phyloP scores from a whole-genome alignment of 2,888 invertebrate genomes.

The Strigamia transsilvanica region DNA sequence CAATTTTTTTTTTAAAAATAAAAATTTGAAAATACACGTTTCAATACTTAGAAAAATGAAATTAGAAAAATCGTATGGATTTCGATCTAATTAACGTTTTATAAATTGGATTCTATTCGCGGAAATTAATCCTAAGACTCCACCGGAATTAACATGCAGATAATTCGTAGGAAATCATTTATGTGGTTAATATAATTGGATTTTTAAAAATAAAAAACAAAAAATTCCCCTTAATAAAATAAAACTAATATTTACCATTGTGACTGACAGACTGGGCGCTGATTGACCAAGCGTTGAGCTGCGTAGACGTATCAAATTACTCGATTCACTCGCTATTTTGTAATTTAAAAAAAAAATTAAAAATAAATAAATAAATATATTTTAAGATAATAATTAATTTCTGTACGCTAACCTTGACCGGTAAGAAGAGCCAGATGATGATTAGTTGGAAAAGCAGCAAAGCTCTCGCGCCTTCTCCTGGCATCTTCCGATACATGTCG shows the following conservation, averaged over 20 bases:
- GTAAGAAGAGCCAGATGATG: slow-evolving; percentile 51
- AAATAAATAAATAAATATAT: slow-evolving; percentile 13
- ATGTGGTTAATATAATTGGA: slow-evolving; percentile 57
- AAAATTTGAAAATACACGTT: too few relatives aligned
- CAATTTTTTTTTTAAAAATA: background rate
- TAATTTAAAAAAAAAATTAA: too few relatives aligned
- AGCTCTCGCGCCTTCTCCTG: slow-evolving; percentile 62
- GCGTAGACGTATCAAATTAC: slow-evolving; percentile 85
- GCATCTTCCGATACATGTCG: slow-evolving; percentile 65
- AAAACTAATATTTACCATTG: slow-evolving; percentile 60
- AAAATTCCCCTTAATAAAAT: too few relatives aligned
- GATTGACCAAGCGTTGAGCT: slow-evolving; percentile 91
- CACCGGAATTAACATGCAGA: too few relatives aligned
- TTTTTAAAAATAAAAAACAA: too few relatives aligned
- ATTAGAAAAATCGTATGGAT: too few relatives aligned
- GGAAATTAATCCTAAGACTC: background rate
- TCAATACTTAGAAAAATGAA: too few relatives aligned
- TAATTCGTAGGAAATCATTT: slow-evolving; percentile 56
- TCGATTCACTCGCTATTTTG: slow-evolving; percentile 51
- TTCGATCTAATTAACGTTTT: too few relatives aligned
- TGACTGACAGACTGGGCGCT: slow-evolving; percentile 86
- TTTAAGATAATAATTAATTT: background rate
- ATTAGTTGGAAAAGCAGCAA: slow-evolving; percentile 57
- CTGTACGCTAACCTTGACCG: background rate
- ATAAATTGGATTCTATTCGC: too few relatives aligned